These are phyloP conservation scores for Solea solea DNA, from an alignment of 2,113 vertebrate species.

Conservation along the genomic window DNA sequence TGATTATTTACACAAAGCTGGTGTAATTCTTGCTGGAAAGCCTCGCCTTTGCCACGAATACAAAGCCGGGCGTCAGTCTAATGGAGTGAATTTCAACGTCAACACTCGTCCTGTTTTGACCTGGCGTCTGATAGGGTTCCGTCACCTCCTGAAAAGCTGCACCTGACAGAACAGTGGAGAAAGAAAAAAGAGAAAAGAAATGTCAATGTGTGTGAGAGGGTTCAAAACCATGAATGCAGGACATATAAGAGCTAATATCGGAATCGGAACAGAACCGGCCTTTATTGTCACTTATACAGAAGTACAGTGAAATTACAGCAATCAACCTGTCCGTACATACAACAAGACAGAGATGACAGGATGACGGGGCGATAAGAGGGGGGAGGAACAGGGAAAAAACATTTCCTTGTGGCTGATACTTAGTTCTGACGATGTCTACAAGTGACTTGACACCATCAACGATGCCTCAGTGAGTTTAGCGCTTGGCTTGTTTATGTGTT, in stretches of 20 bases:
- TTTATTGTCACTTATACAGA: too few species aligned
- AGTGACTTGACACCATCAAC: conserved; percentile 41
- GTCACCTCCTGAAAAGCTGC: conserved; percentile 77
- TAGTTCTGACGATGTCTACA: conserved; percentile 23
- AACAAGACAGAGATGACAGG: too few species aligned
- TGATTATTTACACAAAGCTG: conserved; percentile 98
- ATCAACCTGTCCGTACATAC: too few species aligned
- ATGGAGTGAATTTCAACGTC: conserved; percentile 87
- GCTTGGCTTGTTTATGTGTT: conserved; percentile 50
- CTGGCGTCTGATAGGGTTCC: conserved; percentile 91
- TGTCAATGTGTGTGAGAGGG: conserved; percentile 4
- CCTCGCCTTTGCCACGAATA: conserved; percentile 87
- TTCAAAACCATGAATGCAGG: neutral
- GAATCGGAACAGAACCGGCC: too few species aligned
- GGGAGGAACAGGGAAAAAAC: too few species aligned
- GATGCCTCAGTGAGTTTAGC: conserved; percentile 25
- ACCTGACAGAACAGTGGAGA: conserved; percentile 40
- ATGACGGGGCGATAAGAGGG: too few species aligned
- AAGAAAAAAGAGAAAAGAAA: neutral
- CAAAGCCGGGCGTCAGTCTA: conserved; percentile 83
- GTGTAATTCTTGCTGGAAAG: conserved; percentile 93
- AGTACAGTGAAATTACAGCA: too few species aligned
- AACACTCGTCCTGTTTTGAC: conserved; percentile 85
- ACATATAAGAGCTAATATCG: conserved; percentile 11
- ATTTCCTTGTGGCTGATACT: conserved; percentile 14